These are phyloP conservation scores for Pseudomyrmex cubaensis DNA, from an alignment of 1,140 invertebrate genomes.

Conservation along the genomic window DNA sequence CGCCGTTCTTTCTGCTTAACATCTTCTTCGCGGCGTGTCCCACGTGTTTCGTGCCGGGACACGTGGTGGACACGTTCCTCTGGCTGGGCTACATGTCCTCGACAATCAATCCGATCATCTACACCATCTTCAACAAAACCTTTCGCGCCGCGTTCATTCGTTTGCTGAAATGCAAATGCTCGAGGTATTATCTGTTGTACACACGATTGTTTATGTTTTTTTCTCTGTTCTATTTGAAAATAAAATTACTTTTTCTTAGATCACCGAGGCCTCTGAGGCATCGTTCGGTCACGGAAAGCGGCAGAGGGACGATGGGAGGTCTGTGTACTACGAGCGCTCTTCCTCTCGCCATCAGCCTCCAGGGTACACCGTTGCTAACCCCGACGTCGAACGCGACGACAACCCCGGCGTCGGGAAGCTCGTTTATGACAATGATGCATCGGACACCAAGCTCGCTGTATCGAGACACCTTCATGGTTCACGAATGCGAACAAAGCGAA, in stretches of 20 bases:
- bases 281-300: constrained; percentile 87
- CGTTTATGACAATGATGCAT: constrained; percentile 74
- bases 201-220: no score
- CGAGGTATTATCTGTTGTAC: constrained; percentile 85
- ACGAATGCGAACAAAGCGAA: constrained; percentile 67
- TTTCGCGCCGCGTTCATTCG: constrained; percentile 94
- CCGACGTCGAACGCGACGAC: constrained; percentile 82
- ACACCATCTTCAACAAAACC: constrained; percentile 95
- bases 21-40: constrained; percentile 92
- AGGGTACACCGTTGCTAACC: constrained; percentile 87
- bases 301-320: constrained; percentile 84
- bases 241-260: constrained; percentile 78
- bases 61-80: constrained; percentile 91
- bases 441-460: constrained; percentile 71
- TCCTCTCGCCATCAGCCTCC: constrained; percentile 88
- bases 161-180: constrained; percentile 91
- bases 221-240: background rate
- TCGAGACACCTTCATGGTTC: constrained; percentile 72
- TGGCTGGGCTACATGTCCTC: constrained; percentile 96
- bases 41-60: constrained; percentile 88
- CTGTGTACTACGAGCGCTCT: constrained; percentile 87
- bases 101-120: constrained; percentile 94
- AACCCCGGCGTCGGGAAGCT: constrained; percentile 74
- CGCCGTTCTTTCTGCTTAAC: constrained; percentile 95
- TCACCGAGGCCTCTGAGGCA: constrained; percentile 87